Base-by-base conservation (phyloP, 2,888 invertebrate genomes). In the Lasiommata megera region DNA sequence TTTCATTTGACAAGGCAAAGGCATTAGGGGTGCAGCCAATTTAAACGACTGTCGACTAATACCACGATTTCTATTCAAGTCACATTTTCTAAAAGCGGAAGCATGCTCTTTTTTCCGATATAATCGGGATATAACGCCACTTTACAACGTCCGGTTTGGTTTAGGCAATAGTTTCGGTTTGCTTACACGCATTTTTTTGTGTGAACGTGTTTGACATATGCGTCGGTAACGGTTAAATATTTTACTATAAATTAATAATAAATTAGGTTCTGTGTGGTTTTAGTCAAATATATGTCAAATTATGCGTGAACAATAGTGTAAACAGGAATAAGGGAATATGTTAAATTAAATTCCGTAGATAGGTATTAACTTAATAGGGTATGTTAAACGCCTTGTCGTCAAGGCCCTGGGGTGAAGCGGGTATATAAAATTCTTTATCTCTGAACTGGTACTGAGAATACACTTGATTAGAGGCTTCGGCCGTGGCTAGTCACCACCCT, bases 21-120 rank as follows among this genome's bases (percentile, higher is more conserved):
- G 60, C 54, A 65, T 59, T 62, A 66, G 63, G 65, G 66, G 61
- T 63, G 52, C 58, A 62, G 54, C 55, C 38, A 48, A 59, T 65
- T 62, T 67, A 65, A 34, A 66, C 65, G 61, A 63, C 70, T 67
- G 11, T 41, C 44, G 28, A 29, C 70, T 86, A 87, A 88, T 87
- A 71, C 85, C 65, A 60, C 65, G 65, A 85, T 87, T 84, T 74
- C 73, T 71, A 87, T 86, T 84, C 87, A 65, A 72, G 82, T 83
- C 87, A 85, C 66, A 70, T 77, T 78, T 75, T 72, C 14, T 28
- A 72, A 70, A 67, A 74, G 73, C 84, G 85, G 85, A 87, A 83
- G 79, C 76, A 62, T 64, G 43, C 64, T 60, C 67, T 80, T 46
- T 82, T 77, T 80, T 80, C 79, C 70, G 63, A 70, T 71, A 70